Evolutionary conservation across 2,797 vertebrate genomes (phyloP), one percentile per base, ranked within the genome.

Genomic region (Arctocebus calabarensis): DNA sequence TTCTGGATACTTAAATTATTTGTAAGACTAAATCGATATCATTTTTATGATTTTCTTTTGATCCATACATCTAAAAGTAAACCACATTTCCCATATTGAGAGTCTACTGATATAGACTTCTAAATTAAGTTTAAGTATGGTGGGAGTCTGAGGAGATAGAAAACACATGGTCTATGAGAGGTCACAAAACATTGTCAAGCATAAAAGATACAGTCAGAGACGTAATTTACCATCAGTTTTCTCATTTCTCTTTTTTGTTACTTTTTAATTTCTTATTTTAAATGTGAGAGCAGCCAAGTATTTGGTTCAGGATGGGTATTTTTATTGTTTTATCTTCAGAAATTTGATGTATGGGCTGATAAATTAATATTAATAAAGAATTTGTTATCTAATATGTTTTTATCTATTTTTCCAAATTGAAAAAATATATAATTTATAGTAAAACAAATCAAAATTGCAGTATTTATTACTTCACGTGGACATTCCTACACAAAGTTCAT

Each of bases 301-400:
- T 98, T 95, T 93, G 74, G 84, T 97, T 96, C 93, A 93, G 66
- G 68, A 96, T 96, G 61, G 79, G 29, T 73, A 83, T 89, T 97
- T 11, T 9, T 90, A 96, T 87, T 90, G 71, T 94, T 78, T 94
- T 85, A 95, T 96, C 92, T 93, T 96, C 93, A 75, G 84, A 96
- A 98, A 96, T 93, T 88, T 43, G 93, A 97, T 73, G 62, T 78
- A 96, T 95, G 97, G 96, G 40, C 83, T 94, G 96, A 92, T 96
- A 97, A 96, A 97, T 87, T 77, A 78, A 85, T 95, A 88, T 52
- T 96, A 77, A 87, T 95, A 96, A 97, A 90, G 90, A 97, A 95
- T 96, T 88, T 96, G 77, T 73, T 43, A 32, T 61, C 17, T 40
- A 64, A 62, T 17, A 23, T 75, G 91, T n/a, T 59, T 95, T 89